Percentiles rank a stretch among this genome's conserved stretches.
phyloP scores from a whole-genome alignment of 64 coral and sea anemone species.

The Pocillopora damicornis region DNA sequence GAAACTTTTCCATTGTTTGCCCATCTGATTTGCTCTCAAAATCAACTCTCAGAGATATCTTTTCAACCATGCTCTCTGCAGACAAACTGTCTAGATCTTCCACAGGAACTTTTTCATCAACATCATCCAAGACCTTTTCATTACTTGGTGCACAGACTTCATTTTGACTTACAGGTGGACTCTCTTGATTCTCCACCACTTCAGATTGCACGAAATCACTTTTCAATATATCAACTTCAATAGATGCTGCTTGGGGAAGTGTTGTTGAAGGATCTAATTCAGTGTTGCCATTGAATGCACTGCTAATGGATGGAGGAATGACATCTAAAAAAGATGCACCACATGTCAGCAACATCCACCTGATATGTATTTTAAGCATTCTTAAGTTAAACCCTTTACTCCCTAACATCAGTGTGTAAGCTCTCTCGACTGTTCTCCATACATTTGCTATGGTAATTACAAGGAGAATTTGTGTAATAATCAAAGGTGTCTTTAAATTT shows the following conservation, averaged over 20 bases:
- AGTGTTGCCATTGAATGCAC: background rate
- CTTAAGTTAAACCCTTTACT: no score
- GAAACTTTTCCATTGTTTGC: no score
- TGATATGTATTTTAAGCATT: background rate
- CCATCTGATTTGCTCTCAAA: background rate
- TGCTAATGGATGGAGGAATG: conserved; percentile 26
- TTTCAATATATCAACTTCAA: conserved; percentile 26
- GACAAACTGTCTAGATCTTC: background rate
- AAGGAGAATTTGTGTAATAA: no score
- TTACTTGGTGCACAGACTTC: background rate
- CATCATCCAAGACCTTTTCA: background rate
- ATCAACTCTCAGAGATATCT: background rate
- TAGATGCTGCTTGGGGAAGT: background rate
- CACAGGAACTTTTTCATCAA: background rate
- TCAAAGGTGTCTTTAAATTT: no score
- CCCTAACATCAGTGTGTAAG: no score
- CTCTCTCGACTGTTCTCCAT: no score
- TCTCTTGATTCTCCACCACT: background rate
- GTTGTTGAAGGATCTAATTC: background rate
- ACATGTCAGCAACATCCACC: background rate
- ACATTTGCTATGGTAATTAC: no score
- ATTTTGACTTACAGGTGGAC: background rate
- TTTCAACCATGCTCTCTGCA: no score
- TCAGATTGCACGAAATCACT: background rate
- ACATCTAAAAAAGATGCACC: conserved; percentile 5